phyloP scores from a whole-genome alignment of 2,888 invertebrate species.

The Exephanes ischioxanthus region DNA sequence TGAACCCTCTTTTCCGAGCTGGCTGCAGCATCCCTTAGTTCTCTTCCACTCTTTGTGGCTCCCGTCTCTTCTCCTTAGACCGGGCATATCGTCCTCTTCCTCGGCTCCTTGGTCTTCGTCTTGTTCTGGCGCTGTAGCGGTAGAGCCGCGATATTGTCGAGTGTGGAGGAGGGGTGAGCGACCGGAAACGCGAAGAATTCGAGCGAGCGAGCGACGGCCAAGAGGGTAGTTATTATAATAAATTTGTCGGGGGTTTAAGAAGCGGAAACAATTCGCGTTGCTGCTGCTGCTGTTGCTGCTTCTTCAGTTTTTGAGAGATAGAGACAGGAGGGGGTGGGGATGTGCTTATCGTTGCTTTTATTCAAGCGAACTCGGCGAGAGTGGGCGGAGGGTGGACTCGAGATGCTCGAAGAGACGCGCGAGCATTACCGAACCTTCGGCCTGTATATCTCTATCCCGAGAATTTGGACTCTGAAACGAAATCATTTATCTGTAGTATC shows the following conservation, averaged over 20 bases:
- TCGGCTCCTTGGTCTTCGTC: slow-evolving; percentile 60
- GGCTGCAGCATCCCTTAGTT: slow-evolving; percentile 56
- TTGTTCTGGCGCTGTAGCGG: slow-evolving; percentile 62
- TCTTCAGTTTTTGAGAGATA: slow-evolving; percentile 41
- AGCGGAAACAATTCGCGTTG: slow-evolving; percentile 83
- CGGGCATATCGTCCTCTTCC: slow-evolving; percentile 59
- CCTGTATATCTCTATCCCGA: slow-evolving; percentile 68
- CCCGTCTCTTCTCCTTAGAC: slow-evolving; percentile 41
- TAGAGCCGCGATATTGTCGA: slow-evolving; percentile 65
- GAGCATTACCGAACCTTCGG: slow-evolving; percentile 68
- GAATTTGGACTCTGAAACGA: slow-evolving; percentile 55
- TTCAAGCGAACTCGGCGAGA: slow-evolving; percentile 82
- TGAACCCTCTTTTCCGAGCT: slow-evolving; percentile 72
- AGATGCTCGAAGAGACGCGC: slow-evolving; percentile 46
- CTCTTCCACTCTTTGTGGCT: slow-evolving; percentile 55
- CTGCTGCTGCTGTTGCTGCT: slow-evolving; percentile 60
- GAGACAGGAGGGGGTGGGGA: slow-evolving; percentile 78
- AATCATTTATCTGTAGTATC: slow-evolving; percentile 60
- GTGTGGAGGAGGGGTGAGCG: slow-evolving; percentile 59
- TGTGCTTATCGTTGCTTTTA: slow-evolving; percentile 85
- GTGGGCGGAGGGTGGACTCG: slow-evolving; percentile 17
- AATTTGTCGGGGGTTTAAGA: slow-evolving; percentile 84
- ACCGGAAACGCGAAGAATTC: slow-evolving; percentile 68
- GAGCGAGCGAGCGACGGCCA: slow-evolving; percentile 78
- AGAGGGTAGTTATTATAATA: slow-evolving; percentile 84